A percentile compares a stretch with the other conserved stretches of the same genome.
Evolutionary conservation across 1,140 invertebrate species (phyloP).

Genomic region (Drosophila arizonae): DNA sequence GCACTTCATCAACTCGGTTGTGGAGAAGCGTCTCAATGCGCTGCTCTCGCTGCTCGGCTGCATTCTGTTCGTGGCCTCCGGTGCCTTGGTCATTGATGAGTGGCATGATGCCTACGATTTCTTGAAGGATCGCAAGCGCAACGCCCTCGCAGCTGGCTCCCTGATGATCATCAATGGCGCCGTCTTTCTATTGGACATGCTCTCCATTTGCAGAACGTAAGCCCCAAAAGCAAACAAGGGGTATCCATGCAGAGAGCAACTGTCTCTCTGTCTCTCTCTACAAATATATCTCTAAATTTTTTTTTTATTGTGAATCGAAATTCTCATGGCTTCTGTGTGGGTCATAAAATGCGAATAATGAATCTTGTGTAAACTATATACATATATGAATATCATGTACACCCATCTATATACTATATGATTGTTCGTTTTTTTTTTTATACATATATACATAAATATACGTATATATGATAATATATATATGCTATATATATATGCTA

Average conservation of each 20-base stretch:
- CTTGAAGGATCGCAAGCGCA: constrained; percentile 84
- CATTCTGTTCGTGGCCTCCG: constrained; percentile 87
- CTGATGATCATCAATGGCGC: constrained; percentile 88
- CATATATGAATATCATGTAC: constrained; percentile 21
- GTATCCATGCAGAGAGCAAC: constrained; percentile 1
- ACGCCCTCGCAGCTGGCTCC: constrained; percentile 87
- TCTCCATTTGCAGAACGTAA: constrained; percentile 85
- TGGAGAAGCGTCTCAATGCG: constrained; percentile 83
- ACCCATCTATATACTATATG: constrained; percentile 15
- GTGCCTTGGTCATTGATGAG: constrained; percentile 86
- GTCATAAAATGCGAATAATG: constrained; percentile 33
- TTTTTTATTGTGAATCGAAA: constrained; percentile 33
- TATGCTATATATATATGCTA: too few relatives aligned
- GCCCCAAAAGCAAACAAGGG: constrained; percentile 10
- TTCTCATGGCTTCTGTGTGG: constrained; percentile 59
- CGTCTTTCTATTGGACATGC: constrained; percentile 87
- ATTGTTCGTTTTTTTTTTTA: constrained; percentile 29
- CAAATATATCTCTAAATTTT: constrained; percentile 5
- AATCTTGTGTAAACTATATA: constrained; percentile 51
- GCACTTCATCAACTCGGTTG: constrained; percentile 84
- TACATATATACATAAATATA: not conserved
- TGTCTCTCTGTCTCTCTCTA: constrained; percentile 14
- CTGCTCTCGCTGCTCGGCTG: constrained; percentile 85
- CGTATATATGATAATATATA: constrained; percentile 14
- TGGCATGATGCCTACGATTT: constrained; percentile 64